Base-by-base conservation (phyloP, 2,797 vertebrate genomes). In the Pantherophis vulpinus region DNA sequence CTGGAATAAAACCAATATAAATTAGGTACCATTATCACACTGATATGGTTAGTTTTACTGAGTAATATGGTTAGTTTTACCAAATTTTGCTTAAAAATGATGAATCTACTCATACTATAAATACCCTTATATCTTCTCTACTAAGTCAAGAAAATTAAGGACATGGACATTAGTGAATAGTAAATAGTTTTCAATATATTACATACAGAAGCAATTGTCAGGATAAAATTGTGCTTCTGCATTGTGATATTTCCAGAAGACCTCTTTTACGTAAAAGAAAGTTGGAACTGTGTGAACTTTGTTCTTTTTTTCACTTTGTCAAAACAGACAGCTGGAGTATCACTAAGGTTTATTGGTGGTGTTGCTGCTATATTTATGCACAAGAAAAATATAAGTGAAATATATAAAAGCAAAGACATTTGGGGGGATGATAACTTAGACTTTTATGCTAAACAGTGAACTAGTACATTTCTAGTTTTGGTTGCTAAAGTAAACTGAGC, bases 401-500 rank as follows among this genome's bases (percentile, higher is more conserved):
- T 18, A 47, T 63, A 86, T 86, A 23, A 37, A 79, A 89, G 32
- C 58, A 93, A 93, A 59, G 42, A 12, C 51, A 56, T 91, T 88
- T 89, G 42, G n/a, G 47, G 18, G 47, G 6, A 56, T 32, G 11
- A n/a, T 3, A 13, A 32, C 66, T 25, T 42, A 59, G 56, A 60
- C 23, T 61, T 87, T 93, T 88, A 55, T 83, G 4, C 16, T 88
- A 91, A 88, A 87, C 54, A 29, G 42, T n/a, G n/a, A 56, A 89
- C 29, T 83, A 61, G n/a, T 91, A 63, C 83, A 63, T 32, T 25
- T 47, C 27, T 74, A 74, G 83, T 42, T 74, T 88, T 11, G 63
- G 32, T 89, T 91, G 70, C 87, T 91, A 91, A 88, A 91, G 25
- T 93, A 91, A 91, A 91, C 89, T 29, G 10, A 92, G 79, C 37